Base-by-base conservation (phyloP, 2,797 vertebrate species). In the Cyprinella venusta region DNA sequence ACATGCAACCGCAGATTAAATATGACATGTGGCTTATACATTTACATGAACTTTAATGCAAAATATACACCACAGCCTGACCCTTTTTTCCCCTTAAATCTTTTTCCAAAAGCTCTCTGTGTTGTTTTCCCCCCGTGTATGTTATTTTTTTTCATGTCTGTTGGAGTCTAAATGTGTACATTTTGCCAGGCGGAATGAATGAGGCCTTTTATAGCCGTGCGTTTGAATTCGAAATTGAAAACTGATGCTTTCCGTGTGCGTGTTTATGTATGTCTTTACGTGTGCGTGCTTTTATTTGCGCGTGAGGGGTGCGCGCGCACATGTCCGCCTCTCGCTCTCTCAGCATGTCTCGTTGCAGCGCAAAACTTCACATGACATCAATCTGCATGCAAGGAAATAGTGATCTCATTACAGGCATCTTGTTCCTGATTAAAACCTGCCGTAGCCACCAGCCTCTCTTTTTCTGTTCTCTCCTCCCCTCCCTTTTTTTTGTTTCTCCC, bases 341-440 rank as follows among this genome's bases (percentile, higher is more conserved):
- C 24, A 10, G 87, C 88, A 86, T 87, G 89, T 91, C 90, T 91
- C 88, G 74, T 65, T 87, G 89, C 90, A 87, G 91, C 91, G 92
- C 89, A 91, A 87, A 90, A 91, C 90, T 90, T 92, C 91, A 92
- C 91, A 94, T 94, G 93, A 94, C 93, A 94, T 94, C 91, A 93
- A 94, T 94, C 92, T 93, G 86, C 92, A 93, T 76, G 87, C 82
- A 89, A 90, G 92, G 94, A 95, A 95, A 94, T 90, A 91, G 91
- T 94, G 94, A 95, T 93, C 92, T 95, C 95, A 93, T 93, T 93
- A 94, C 90, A 92, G 93, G 90, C 92, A 91, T 93, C 91, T 91
- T 91, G 91, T 92, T 92, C 91, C 92, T 93, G 92, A 95, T 95
- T 95, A 93, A 93, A 95, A 94, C 92, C 92, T 92, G 90, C 89